Percentiles rank a stretch among this genome's conserved stretches.
Conservation (phyloP, 1,140 invertebrate genomes). For the Drosophila littoralis region DNA sequence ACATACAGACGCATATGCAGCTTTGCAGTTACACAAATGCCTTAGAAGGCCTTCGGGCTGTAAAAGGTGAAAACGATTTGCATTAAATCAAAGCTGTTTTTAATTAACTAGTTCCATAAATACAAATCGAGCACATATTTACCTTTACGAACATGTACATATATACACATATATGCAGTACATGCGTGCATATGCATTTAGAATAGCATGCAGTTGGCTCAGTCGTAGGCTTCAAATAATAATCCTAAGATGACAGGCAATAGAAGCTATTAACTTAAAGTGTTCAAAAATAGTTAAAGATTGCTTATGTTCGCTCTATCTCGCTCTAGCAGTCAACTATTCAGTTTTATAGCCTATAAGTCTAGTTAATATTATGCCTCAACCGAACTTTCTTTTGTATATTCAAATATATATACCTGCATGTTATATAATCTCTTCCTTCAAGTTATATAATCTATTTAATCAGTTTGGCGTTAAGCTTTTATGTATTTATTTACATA, state of each 20-base stretch:
- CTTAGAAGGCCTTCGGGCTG: constrained; percentile 49
- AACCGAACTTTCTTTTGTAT: no score
- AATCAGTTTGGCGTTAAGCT: no score
- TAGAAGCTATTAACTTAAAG: neutral
- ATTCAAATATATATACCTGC: no score
- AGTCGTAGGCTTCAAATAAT: neutral
- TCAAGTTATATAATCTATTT: no score
- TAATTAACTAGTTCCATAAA: constrained; percentile 69
- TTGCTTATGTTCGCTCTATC: no score
- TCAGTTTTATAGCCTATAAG: no score
- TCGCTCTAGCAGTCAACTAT: no score
- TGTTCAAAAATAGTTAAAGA: no score
- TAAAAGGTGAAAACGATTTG: constrained; percentile 58
- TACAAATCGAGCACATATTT: constrained; percentile 26
- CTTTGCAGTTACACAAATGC: constrained; percentile 9
- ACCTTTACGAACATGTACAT: neutral
- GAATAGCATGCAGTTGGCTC: no score
- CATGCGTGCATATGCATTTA: neutral
- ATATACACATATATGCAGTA: neutral
- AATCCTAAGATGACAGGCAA: neutral
- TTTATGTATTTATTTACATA: no score
- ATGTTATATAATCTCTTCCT: no score
- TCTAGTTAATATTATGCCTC: no score
- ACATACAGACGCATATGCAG: constrained; percentile 36
- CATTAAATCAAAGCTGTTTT: constrained; percentile 58